Base-by-base conservation (phyloP, 2,797 vertebrate species). In the Sphenodon punctatus region DNA sequence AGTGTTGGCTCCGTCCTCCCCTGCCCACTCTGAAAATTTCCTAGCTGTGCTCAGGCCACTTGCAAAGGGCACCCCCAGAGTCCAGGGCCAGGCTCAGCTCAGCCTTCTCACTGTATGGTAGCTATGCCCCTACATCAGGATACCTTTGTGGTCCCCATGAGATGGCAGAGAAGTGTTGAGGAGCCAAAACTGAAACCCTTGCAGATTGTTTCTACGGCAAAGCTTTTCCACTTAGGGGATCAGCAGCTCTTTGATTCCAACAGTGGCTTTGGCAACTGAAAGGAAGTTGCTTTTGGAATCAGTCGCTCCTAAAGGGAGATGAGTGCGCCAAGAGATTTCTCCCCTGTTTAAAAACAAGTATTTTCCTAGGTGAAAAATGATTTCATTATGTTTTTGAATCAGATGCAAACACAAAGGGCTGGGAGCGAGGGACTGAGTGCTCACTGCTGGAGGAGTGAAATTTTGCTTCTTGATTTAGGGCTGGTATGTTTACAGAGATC, bases 191-290 rank as follows among this genome's bases (percentile, higher is more conserved):
- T 9, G 10, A 30, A 38, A n/a, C n/a, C n/a, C n/a, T n/a, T 39
- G 48, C 22, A 2, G 22, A 2, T 22, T 41, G 1, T 6, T 68
- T 78, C n/a, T 53, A 46, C 14, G 53, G 49, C 48, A 4, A 22
- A 51, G 73, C 59, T 45, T 69, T 45, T 42, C 9, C 10, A 0
- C 1, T 1, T 20, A 1, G 2, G 8, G 60, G 1, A 0, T n/a
- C n/a, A 8, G 38, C 46, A 38, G 45, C 45, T 27, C 34, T 66
- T 9, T 1, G 0, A 1, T 36, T 1, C 5, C 1, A 30, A 41
- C 36, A 19, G 41, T 25, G 6, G 23, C 22, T 69, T 56, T n/a
- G 46, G 69, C 39, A 13, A 59, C 49, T 27, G 20, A 53, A 36
- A 84, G 48, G 36, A 22, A 32, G 76, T 72, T 32, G 7, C 46